These are phyloP conservation scores for Rhincodon typus DNA, from an alignment of 2,797 vertebrate species.

Conservation along the genomic window DNA sequence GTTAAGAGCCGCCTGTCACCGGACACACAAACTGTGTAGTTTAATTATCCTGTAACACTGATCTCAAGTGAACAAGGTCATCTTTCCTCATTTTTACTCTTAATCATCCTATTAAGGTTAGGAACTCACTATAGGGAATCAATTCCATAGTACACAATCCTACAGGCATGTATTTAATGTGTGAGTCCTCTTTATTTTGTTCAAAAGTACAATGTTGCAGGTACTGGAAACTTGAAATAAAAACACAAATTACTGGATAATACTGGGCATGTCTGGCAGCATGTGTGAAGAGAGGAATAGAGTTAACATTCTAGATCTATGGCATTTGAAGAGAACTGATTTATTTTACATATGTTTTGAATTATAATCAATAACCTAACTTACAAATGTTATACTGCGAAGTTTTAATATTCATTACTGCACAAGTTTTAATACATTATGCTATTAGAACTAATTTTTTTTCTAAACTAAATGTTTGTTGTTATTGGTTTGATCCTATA, in stretches of 20 bases:
- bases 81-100: neutral
- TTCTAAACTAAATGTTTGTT: neutral
- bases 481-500: conserved; percentile 47
- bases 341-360: neutral
- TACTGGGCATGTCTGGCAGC: too few species aligned
- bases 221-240: neutral
- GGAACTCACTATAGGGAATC: neutral
- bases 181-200: neutral
- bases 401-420: neutral
- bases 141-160: neutral
- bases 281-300: neutral
- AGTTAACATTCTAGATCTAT: neutral
- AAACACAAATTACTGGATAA: neutral
- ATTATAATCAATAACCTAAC: neutral
- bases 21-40: neutral
- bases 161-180: neutral
- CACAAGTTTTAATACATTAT: neutral
- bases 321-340: neutral
- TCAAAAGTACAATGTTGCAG: neutral
- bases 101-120: neutral
- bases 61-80: neutral
- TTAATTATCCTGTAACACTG: neutral
- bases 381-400: neutral
- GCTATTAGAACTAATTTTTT: neutral
- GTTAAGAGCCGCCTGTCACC: neutral